A percentile compares a stretch with the other conserved stretches of the same genome.
phyloP scores from a whole-genome alignment of 1,140 invertebrate genomes.

The Venustaconcha ellipsiformis region DNA sequence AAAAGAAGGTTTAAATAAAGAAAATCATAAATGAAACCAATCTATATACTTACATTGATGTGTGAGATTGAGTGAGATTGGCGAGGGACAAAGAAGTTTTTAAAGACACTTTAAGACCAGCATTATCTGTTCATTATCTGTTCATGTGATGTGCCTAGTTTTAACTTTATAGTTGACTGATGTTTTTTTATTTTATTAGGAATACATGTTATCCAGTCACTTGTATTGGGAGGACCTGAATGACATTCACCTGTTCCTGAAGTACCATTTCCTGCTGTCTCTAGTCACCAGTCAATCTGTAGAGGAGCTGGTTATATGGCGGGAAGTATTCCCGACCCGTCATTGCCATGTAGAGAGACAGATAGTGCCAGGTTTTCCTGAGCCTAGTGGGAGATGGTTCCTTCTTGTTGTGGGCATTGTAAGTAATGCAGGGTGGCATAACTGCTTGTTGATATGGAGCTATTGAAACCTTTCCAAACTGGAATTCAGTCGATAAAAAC shows the following conservation, averaged over 20 bases:
- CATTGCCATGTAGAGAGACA: slow-evolving; percentile 40
- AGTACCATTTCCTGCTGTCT: slow-evolving; percentile 61
- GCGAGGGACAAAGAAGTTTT: too few species aligned
- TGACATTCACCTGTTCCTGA: slow-evolving; percentile 60
- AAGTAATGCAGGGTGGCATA: slow-evolving; percentile 29
- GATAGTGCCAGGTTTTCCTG: slow-evolving; percentile 46
- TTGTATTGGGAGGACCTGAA: slow-evolving; percentile 59
- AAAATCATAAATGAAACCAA: too few species aligned
- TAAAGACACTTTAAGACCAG: too few species aligned
- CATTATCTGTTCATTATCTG: too few species aligned
- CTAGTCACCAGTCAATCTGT: slow-evolving; percentile 57
- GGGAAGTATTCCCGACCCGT: slow-evolving; percentile 64
- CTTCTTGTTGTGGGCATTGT: slow-evolving; percentile 69
- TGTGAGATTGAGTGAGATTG: too few species aligned
- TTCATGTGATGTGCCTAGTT: too few species aligned
- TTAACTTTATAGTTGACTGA: background rate
- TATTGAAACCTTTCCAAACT: background rate
- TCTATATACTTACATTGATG: too few species aligned
- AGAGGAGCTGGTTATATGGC: slow-evolving; percentile 67
- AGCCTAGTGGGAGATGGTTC: slow-evolving; percentile 60
- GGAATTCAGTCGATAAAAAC: background rate
- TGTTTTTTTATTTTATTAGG: slow-evolving; percentile 44
- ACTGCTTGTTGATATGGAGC: background rate
- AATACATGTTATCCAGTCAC: slow-evolving; percentile 67
- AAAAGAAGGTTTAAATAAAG: too few species aligned